Evolutionary conservation across 2,113 vertebrate species (phyloP).

Genomic region (Echinops telfairi): DNA sequence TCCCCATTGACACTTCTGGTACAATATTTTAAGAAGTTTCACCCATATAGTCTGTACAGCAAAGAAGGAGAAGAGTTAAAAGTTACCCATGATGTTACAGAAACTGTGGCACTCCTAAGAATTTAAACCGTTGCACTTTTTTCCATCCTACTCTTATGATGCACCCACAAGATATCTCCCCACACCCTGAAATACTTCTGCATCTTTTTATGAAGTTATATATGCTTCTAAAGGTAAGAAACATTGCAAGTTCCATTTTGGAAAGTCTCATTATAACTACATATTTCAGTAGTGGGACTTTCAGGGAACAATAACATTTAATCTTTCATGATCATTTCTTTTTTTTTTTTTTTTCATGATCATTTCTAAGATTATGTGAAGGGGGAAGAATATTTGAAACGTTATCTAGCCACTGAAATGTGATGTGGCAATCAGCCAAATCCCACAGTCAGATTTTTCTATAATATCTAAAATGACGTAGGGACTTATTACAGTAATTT

Average conservation of each 20-base stretch:
- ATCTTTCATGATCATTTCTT: conserved; percentile 42
- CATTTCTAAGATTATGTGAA: conserved; percentile 39
- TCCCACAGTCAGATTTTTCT: background rate
- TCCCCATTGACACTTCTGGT: background rate
- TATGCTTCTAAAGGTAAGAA: conserved; percentile 32
- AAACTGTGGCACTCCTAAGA: conserved; percentile 9
- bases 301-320: conserved; percentile 32
- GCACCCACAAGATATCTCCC: conserved; percentile 14
- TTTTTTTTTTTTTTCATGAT: too few relatives aligned
- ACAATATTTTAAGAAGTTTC: conserved; percentile 15
- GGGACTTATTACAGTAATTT: conserved; percentile 29
- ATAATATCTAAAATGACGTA: conserved; percentile 25
- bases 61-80: conserved; percentile 25
- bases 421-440: background rate
- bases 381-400: conserved; percentile 60
- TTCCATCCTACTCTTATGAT: conserved; percentile 35
- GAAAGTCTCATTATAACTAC: background rate
- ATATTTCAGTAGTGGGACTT: conserved; percentile 34
- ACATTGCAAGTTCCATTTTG: conserved; percentile 36
- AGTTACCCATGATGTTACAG: background rate
- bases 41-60: background rate
- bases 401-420: background rate
- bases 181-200: conserved; percentile 11
- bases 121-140: conserved; percentile 33
- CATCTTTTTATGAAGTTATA: conserved; percentile 9